A percentile compares a stretch with the other conserved stretches of the same genome.
These are phyloP conservation scores for Parapsyche elsis DNA, from an alignment of 1,140 invertebrate species.

Conservation along the genomic window DNA sequence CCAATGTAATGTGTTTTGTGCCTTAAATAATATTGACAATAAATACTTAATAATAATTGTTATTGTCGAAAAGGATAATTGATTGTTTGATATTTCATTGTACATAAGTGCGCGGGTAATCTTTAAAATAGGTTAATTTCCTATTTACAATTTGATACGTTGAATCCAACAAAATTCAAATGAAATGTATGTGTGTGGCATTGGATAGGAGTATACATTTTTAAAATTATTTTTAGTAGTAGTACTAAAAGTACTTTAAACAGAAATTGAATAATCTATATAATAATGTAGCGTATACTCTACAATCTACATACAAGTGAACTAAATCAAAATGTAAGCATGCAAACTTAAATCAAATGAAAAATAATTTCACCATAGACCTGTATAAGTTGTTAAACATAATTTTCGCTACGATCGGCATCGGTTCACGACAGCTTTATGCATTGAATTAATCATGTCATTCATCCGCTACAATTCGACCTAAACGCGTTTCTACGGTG, in stretches of 20 bases:
- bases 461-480: background rate
- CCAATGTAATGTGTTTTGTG: background rate
- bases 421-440: slow-evolving; percentile 9
- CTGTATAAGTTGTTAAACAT: too few relatives aligned
- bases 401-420: background rate
- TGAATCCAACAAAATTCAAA: too few relatives aligned
- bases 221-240: too few relatives aligned
- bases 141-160: background rate
- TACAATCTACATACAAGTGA: too few relatives aligned
- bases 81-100: background rate
- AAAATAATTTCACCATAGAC: too few relatives aligned
- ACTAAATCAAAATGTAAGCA: background rate
- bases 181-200: too few relatives aligned
- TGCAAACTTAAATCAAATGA: background rate
- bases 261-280: too few relatives aligned
- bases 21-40: background rate
- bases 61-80: background rate
- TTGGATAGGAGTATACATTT: too few relatives aligned
- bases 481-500: background rate
- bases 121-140: background rate
- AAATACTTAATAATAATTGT: background rate
- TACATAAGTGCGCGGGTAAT: background rate
- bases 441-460: slow-evolving; percentile 7
- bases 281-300: too few relatives aligned
- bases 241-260: too few relatives aligned